A percentile compares a stretch with the other conserved stretches of the same genome.
Evolutionary conservation across 2,888 invertebrate genomes (phyloP).

Genomic region (Metacarcinus magister): DNA sequence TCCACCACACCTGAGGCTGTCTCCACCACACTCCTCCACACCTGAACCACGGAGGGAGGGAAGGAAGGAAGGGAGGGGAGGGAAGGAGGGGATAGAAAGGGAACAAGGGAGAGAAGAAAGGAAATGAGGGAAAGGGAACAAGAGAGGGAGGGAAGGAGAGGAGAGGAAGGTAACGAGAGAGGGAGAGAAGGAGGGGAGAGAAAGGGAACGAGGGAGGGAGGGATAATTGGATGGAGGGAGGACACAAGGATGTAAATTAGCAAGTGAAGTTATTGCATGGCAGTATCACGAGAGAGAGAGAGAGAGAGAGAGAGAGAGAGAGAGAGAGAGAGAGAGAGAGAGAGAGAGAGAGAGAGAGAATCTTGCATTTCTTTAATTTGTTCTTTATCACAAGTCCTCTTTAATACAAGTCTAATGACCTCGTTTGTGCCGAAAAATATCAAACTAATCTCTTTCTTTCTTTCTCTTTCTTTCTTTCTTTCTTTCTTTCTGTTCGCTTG

Average conservation of each 20-base stretch:
- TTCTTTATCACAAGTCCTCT: too few relatives aligned
- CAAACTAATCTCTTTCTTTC: too few relatives aligned
- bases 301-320: constrained; percentile 15
- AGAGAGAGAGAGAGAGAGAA: neutral
- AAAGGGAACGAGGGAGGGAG: neutral
- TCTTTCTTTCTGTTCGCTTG: too few relatives aligned
- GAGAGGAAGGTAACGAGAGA: neutral
- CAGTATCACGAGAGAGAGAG: neutral
- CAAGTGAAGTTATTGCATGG: neutral
- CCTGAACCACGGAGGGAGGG: constrained; percentile 83
- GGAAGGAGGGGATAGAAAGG: neutral
- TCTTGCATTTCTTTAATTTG: too few relatives aligned
- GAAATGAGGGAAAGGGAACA: neutral
- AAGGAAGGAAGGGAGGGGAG: neutral
- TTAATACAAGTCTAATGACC: too few relatives aligned
- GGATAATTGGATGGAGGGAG: neutral
- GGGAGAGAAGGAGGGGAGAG: neutral
- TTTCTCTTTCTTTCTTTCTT: too few relatives aligned
- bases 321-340: constrained; percentile 34
- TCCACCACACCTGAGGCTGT: constrained; percentile 84
- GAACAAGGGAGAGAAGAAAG: neutral
- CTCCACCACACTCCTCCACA: constrained; percentile 83
- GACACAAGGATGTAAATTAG: neutral
- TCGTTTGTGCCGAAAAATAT: too few relatives aligned
- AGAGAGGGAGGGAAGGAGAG: neutral